Evolutionary conservation across 1,140 invertebrate species (phyloP).

Genomic region (Oedothorax gibbosus): DNA sequence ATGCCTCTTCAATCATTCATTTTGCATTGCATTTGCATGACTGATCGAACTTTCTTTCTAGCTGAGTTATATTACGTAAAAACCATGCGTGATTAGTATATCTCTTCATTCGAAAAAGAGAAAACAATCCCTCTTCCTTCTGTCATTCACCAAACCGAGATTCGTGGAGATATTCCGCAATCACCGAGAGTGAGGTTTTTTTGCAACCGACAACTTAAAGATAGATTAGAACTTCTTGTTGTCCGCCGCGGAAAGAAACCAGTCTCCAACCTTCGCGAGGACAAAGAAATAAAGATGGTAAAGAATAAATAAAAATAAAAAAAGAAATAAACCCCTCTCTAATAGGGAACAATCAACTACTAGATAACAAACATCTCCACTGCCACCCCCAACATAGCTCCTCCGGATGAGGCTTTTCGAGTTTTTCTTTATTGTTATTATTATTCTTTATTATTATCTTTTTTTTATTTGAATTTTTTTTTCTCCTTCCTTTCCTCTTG

Average conservation of each 20-base stretch:
- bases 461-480: conserved; percentile 23
- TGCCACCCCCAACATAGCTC: conserved; percentile 55
- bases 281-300: conserved; percentile 52
- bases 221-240: conserved; percentile 39
- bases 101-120: too few relatives aligned
- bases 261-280: conserved; percentile 55
- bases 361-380: conserved; percentile 59
- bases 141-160: neutral
- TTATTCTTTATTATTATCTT: conserved; percentile 15
- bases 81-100: too few relatives aligned
- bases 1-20: too few relatives aligned
- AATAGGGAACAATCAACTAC: conserved; percentile 61
- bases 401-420: conserved; percentile 38
- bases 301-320: conserved; percentile 2
- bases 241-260: conserved; percentile 23
- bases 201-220: conserved; percentile 33
- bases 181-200: neutral
- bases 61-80: too few relatives aligned
- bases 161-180: neutral
- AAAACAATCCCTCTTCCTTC: too few relatives aligned
- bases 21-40: too few relatives aligned
- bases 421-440: neutral
- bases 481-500: conserved; percentile 26
- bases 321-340: conserved; percentile 25
- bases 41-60: too few relatives aligned